Conservation (phyloP, 1,140 invertebrate species). For the Drosophila kurseongensis region DNA sequence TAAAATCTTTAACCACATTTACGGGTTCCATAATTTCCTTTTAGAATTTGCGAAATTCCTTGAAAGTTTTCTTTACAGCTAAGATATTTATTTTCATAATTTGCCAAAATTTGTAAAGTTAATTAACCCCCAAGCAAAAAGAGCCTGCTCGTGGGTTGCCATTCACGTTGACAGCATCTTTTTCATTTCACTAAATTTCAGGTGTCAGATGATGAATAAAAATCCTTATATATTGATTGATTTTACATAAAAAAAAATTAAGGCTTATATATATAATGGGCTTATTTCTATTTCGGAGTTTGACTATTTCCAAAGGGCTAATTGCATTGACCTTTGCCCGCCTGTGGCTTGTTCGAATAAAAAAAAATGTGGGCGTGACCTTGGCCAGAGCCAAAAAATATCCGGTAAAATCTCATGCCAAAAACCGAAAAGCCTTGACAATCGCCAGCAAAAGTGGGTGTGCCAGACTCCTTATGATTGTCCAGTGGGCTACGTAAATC, state of each 20-base stretch:
- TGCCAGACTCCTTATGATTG: slow-evolving; percentile 62
- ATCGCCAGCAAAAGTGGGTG: background rate
- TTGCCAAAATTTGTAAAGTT: background rate
- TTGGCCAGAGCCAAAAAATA: slow-evolving; percentile 5
- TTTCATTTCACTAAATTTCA: background rate
- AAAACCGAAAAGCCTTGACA: slow-evolving; percentile 18
- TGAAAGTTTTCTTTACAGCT: slow-evolving; percentile 1
- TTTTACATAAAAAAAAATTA: background rate
- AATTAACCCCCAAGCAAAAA: background rate
- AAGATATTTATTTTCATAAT: background rate
- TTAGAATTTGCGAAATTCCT: background rate
- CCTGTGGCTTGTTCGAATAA: background rate
- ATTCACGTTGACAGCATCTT: background rate
- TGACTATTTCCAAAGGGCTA: background rate
- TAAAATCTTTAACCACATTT: too few relatives aligned
- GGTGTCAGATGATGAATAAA: too few relatives aligned
- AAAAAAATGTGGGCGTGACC: slow-evolving; percentile 2
- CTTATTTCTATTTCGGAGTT: background rate
- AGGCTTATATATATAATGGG: background rate
- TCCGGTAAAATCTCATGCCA: slow-evolving; percentile 2
- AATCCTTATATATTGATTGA: too few relatives aligned
- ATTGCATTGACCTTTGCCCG: slow-evolving; percentile 12
- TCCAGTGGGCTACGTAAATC: slow-evolving; percentile 41
- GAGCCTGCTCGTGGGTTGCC: too few relatives aligned
- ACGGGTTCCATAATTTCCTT: background rate